Conservation (phyloP, 1,140 invertebrate species). For the Drosophila oshimai region DNA sequence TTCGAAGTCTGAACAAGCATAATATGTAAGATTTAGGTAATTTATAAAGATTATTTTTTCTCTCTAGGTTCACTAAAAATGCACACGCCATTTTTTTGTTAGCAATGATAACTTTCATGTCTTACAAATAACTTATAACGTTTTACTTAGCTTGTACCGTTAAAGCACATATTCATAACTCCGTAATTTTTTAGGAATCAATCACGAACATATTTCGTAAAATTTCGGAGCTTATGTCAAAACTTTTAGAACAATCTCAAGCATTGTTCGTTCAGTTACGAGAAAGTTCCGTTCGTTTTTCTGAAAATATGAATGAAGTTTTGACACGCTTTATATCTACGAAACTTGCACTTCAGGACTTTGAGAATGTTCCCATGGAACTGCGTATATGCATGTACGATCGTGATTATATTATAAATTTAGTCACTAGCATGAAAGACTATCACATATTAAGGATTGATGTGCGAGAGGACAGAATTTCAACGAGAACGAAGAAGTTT, state of each 20-base stretch:
- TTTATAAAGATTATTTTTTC: too few species aligned
- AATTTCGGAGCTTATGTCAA: constrained; percentile 88
- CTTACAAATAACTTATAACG: too few species aligned
- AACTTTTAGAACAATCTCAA: constrained; percentile 88
- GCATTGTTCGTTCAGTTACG: constrained; percentile 88
- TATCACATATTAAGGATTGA: constrained; percentile 90
- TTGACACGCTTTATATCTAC: constrained; percentile 50
- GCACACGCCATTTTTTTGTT: too few species aligned
- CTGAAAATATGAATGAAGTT: constrained; percentile 82
- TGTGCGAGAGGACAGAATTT: constrained; percentile 88
- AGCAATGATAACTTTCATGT: too few species aligned
- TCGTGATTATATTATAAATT: constrained; percentile 88
- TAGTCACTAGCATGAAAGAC: constrained; percentile 89
- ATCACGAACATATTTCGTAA: constrained; percentile 87
- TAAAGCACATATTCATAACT: too few species aligned
- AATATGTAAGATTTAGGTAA: too few species aligned
- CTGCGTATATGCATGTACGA: constrained; percentile 87
- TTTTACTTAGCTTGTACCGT: too few species aligned
- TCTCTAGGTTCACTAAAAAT: too few species aligned
- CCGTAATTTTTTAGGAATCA: constrained; percentile 50
- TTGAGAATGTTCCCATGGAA: constrained; percentile 77
- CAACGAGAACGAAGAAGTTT: constrained; percentile 87
- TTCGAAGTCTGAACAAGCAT: too few species aligned
- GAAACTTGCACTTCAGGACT: constrained; percentile 54
- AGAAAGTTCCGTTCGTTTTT: constrained; percentile 83